phyloP scores from a whole-genome alignment of 2,113 vertebrate genomes.

The Clarias magur region DNA sequence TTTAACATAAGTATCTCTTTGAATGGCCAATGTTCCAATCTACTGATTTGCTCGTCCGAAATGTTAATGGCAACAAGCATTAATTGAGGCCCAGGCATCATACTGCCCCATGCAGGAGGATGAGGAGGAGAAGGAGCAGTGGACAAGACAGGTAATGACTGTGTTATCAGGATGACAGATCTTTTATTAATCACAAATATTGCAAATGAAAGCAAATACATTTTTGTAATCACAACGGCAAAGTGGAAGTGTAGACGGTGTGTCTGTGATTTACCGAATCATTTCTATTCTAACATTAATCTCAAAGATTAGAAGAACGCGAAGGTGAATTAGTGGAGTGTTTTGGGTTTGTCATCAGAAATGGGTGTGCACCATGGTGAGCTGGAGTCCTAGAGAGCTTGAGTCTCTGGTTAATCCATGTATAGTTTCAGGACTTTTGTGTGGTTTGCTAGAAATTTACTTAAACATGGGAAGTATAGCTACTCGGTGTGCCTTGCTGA shows the following conservation, averaged over 20 bases:
- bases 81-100: neutral
- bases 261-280: neutral
- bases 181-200: neutral
- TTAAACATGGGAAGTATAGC: neutral
- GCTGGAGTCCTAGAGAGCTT: neutral
- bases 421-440: neutral
- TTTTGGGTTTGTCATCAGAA: neutral
- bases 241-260: neutral
- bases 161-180: neutral
- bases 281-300: neutral
- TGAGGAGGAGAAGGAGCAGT: neutral
- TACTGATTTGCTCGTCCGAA: neutral
- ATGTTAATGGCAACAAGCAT: neutral
- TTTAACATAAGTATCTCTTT: neutral
- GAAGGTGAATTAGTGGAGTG: neutral
- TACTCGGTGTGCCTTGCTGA: neutral
- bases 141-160: neutral
- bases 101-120: neutral
- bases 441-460: neutral
- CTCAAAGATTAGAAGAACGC: neutral
- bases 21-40: no score
- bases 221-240: neutral
- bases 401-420: neutral
- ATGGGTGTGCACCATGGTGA: neutral
- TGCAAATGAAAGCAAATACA: neutral